phyloP scores from a whole-genome alignment of 64 coral and sea anemone species.

The Montipora cactus region DNA sequence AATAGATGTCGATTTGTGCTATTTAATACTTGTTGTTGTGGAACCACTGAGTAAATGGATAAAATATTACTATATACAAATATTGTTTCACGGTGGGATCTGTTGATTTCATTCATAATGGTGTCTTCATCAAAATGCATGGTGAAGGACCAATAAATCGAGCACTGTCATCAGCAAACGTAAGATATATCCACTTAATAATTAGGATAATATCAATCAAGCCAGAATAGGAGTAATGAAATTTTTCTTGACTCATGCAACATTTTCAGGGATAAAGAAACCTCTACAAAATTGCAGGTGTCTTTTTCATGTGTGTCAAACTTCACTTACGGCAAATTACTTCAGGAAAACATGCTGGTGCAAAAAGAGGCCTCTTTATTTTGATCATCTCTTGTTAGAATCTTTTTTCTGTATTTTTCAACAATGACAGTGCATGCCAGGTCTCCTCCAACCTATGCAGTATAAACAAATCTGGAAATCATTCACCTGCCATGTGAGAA shows the following conservation, averaged over 20 bases:
- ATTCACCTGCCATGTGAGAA: no score
- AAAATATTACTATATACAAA: no score
- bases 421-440: constrained; percentile 29
- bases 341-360: neutral
- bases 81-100: no score
- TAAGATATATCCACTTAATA: constrained; percentile 3
- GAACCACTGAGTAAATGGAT: no score
- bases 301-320: neutral
- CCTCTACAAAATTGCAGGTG: neutral
- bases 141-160: neutral
- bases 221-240: neutral
- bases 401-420: constrained; percentile 3
- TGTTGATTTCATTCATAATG: neutral
- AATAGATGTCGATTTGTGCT: no score
- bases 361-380: no score
- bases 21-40: no score
- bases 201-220: constrained; percentile 1
- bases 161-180: neutral
- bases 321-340: neutral
- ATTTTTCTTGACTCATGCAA: neutral
- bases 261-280: neutral
- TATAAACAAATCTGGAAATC: no score
- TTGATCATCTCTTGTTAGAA: no score
- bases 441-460: neutral
- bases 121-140: neutral